Conservation (phyloP, 2,888 invertebrate species). For the Agrenia bidenticulata region DNA sequence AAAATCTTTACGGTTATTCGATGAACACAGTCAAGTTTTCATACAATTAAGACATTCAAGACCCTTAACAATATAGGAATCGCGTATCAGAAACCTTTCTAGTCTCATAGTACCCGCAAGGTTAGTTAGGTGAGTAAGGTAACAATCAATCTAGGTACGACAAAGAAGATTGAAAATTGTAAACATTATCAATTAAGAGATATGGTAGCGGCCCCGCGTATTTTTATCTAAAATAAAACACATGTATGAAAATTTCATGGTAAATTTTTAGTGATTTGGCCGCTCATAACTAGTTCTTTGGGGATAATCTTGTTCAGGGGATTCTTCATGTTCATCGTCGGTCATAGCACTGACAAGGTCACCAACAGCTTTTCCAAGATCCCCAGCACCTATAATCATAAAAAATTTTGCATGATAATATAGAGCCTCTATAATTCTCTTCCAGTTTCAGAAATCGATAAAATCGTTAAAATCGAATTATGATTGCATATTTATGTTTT, state of each 20-base stretch:
- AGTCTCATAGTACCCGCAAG: constrained; percentile 6
- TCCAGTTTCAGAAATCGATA: too few species aligned
- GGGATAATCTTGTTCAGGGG: constrained; percentile 40
- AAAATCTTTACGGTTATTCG: too few species aligned
- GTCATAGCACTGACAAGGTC: constrained; percentile 81
- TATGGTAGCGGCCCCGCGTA: too few species aligned
- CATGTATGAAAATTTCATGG: not conserved
- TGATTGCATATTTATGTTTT: too few species aligned
- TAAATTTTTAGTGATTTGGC: constrained; percentile 41
- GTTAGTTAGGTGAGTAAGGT: constrained; percentile 2
- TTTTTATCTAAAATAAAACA: too few species aligned
- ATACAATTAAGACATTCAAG: too few species aligned
- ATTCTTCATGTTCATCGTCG: constrained; percentile 63
- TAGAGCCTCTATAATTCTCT: too few species aligned
- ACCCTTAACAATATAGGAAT: not conserved
- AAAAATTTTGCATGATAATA: too few species aligned
- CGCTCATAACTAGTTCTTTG: constrained; percentile 41
- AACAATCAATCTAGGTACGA: constrained; percentile 5
- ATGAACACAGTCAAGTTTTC: constrained; percentile 5
- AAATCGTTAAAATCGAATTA: too few species aligned
- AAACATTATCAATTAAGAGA: too few species aligned
- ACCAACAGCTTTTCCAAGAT: constrained; percentile 82
- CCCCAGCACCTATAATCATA: constrained; percentile 69
- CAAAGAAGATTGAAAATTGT: not conserved
- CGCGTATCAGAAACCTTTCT: not conserved